Evolutionary conservation across 2,797 vertebrate genomes (phyloP).

Genomic region (Hydrophis major): DNA sequence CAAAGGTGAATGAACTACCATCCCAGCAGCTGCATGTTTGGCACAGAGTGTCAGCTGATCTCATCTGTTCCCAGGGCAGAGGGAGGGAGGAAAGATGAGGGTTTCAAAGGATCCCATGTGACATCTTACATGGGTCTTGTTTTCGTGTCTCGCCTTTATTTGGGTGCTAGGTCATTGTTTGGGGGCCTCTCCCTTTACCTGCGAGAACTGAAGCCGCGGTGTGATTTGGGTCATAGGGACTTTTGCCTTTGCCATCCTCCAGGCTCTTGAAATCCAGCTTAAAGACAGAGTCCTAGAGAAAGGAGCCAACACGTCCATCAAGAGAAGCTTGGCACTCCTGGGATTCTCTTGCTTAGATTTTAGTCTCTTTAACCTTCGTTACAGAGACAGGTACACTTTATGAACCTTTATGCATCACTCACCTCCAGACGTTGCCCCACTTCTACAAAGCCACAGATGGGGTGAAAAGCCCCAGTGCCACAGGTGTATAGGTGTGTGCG

Average conservation of each 20-base stretch:
- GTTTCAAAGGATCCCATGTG: background rate
- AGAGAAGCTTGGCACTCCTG: too few species aligned
- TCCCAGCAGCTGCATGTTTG: background rate
- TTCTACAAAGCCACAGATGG: slow-evolving; percentile 88
- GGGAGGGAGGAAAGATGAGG: background rate
- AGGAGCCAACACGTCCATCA: background rate
- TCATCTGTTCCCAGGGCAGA: background rate
- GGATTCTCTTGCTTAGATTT: too few species aligned
- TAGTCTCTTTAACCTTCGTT: background rate
- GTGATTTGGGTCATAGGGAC: slow-evolving; percentile 90
- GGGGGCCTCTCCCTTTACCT: slow-evolving; percentile 69
- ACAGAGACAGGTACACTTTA: background rate
- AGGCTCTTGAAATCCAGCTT: slow-evolving; percentile 75
- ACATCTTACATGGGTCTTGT: background rate
- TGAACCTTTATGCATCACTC: slow-evolving; percentile 47
- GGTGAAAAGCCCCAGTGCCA: slow-evolving; percentile 95
- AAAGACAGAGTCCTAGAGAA: slow-evolving; percentile 84
- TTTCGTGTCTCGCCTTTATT: too few species aligned
- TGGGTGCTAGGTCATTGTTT: background rate
- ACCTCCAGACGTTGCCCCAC: slow-evolving; percentile 89
- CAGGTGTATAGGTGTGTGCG: slow-evolving; percentile 91
- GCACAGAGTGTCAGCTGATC: background rate
- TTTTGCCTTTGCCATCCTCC: slow-evolving; percentile 95
- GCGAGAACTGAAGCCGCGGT: slow-evolving; percentile 86
- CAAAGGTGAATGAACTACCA: background rate